These are phyloP conservation scores for Prunella himalayana DNA, from an alignment of 2,113 vertebrate genomes.

Conservation along the genomic window DNA sequence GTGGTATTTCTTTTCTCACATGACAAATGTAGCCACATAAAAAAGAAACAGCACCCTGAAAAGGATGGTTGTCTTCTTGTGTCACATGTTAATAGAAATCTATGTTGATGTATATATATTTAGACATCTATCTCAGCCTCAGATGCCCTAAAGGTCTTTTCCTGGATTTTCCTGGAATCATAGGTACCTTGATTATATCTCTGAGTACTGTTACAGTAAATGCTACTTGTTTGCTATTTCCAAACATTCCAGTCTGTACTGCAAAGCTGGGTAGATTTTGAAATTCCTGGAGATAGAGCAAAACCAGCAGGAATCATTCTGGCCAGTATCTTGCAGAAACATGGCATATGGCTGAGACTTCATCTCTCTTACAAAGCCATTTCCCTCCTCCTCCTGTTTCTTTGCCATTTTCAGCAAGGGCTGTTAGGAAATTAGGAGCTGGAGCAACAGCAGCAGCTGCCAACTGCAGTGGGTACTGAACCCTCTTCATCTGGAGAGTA, in stretches of 20 bases:
- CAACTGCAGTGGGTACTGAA: background rate
- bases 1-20: background rate
- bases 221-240: background rate
- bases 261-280: background rate
- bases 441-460: background rate
- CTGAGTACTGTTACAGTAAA: background rate
- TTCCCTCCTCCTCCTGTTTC: background rate
- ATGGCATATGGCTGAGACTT: background rate
- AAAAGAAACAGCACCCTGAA: background rate
- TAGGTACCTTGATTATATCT: background rate
- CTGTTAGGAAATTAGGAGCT: background rate
- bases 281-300: background rate
- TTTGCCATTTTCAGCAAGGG: background rate
- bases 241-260: background rate
- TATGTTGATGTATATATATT: background rate
- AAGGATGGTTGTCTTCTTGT: background rate
- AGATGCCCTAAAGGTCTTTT: background rate
- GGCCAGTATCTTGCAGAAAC: background rate
- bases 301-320: background rate
- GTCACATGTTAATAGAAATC: background rate
- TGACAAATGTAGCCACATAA: background rate
- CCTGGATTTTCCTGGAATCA: background rate
- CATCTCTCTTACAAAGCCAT: background rate
- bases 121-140: background rate
- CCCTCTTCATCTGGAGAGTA: background rate